Evolutionary conservation across 2,888 invertebrate genomes (phyloP).

Genomic region (Atrina japonica): DNA sequence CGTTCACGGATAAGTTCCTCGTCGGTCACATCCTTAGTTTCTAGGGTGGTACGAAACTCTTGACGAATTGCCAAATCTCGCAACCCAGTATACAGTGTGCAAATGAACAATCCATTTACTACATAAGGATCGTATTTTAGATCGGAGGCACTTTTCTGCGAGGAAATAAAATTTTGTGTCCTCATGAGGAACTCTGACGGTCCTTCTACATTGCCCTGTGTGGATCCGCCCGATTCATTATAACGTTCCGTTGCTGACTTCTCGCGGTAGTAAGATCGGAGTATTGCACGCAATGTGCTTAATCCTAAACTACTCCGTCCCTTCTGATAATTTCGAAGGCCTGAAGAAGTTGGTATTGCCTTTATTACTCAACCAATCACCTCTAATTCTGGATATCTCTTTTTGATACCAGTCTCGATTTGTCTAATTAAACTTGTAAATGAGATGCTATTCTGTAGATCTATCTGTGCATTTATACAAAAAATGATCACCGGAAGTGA

Average conservation of each 20-base stretch:
- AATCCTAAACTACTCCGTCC: slow-evolving; percentile 27
- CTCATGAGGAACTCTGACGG: slow-evolving; percentile 31
- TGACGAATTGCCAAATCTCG: slow-evolving; percentile 20
- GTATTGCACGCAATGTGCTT: slow-evolving; percentile 10
- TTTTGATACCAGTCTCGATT: slow-evolving; percentile 6
- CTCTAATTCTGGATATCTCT: neutral
- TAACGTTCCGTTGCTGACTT: slow-evolving; percentile 31
- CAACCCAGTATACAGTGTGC: slow-evolving; percentile 29
- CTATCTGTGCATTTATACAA: neutral
- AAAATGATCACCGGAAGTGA: neutral
- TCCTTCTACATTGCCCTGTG: slow-evolving; percentile 26
- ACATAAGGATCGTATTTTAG: slow-evolving; percentile 18
- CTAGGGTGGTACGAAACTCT: slow-evolving; percentile 9
- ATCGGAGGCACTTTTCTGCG: slow-evolving; percentile 18
- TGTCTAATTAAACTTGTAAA: slow-evolving; percentile 13
- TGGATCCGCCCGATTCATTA: slow-evolving; percentile 26
- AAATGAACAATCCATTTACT: slow-evolving; percentile 31
- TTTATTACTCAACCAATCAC: slow-evolving; percentile 1
- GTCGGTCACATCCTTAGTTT: neutral
- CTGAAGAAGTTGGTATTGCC: slow-evolving; percentile 5
- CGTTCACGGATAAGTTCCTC: neutral
- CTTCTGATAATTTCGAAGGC: slow-evolving; percentile 21
- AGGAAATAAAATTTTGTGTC: slow-evolving; percentile 13
- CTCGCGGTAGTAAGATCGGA: slow-evolving; percentile 31
- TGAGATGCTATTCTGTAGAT: neutral